Conservation (phyloP, 2,888 invertebrate species). For the Aromia moschata region DNA sequence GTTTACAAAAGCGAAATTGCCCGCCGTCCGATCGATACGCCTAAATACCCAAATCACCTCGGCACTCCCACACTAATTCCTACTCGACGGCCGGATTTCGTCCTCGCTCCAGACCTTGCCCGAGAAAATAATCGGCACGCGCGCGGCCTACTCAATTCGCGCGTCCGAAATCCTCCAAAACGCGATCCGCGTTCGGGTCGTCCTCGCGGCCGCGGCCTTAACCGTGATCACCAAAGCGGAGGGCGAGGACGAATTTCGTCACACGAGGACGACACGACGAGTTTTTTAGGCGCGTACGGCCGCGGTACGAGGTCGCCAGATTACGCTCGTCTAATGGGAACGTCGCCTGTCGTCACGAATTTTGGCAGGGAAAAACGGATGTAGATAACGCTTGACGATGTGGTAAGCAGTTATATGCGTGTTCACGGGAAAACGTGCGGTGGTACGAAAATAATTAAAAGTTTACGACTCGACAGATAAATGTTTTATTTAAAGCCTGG, state of each 20-base stretch:
- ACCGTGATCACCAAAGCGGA: background rate
- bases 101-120: slow-evolving; percentile 24
- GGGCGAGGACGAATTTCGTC: background rate
- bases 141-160: slow-evolving; percentile 9
- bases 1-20: too few species aligned
- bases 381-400: background rate
- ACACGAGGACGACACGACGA: background rate
- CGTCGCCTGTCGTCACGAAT: too few species aligned
- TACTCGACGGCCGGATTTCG: slow-evolving; percentile 7
- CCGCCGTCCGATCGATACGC: too few species aligned
- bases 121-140: slow-evolving; percentile 13
- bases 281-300: background rate
- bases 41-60: slow-evolving; percentile 18
- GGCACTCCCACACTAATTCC: slow-evolving; percentile 7
- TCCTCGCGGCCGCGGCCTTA: background rate
- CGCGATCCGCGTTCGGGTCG: background rate
- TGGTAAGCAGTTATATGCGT: slow-evolving; percentile 1
- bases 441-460: too few species aligned
- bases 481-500: too few species aligned
- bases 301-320: too few species aligned
- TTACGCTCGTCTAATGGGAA: too few species aligned
- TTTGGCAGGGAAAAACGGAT: too few species aligned
- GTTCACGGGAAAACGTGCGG: too few species aligned
- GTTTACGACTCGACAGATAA: too few species aligned
- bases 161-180: slow-evolving; percentile 6